Evolutionary conservation across 2,797 vertebrate genomes (phyloP), one percentile per base, ranked within the genome.

Genomic region (Sebastes paucispinis): DNA sequence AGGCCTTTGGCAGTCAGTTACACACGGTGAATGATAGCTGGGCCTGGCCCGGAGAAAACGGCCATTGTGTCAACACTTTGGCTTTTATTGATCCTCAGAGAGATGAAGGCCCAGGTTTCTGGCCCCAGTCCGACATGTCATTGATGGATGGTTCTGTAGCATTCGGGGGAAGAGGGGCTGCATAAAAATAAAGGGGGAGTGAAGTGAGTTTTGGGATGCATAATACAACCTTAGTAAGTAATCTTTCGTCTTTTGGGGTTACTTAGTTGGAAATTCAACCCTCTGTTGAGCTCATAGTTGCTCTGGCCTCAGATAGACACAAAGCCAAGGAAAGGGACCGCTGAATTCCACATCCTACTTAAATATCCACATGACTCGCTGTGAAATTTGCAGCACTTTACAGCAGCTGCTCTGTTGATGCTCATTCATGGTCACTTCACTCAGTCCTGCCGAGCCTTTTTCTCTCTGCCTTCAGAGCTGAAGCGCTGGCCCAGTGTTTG

Each of bases 21-120:
- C 84, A 82, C 74, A 81, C 69, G 66, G 79, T 75, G 65, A 87
- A 82, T 87, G 91, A 89, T 85, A 36, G 81, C 84, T 62, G 58
- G 50, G 79, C 79, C 77, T 73, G 76, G 86, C 55, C 70, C 84
- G 83, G 81, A 91, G 90, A 94, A 94, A 93, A 93, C 89, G 75
- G 79, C 92, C 90, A 88, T 95, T 93, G 90, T 94, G 93, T 95
- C 91, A 95, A 93, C 91, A 88, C 93, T 90, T 89, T 75, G 83
- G 82, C 77, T 91, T 94, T 95, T 95, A 95, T 93, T 90, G 91
- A 91, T 92, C 93, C 92, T 88, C n/a, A 0, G 89, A 88, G 93
- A 92, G 83, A 87, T 55, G 68, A 89, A 78, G 85, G 90, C 84
- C 89, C 74, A 69, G 79, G 89, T 91, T 91, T 92, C 87, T 90